These are phyloP conservation scores for Lichenostomus cassidix DNA, from an alignment of 2,113 vertebrate species.

Conservation along the genomic window DNA sequence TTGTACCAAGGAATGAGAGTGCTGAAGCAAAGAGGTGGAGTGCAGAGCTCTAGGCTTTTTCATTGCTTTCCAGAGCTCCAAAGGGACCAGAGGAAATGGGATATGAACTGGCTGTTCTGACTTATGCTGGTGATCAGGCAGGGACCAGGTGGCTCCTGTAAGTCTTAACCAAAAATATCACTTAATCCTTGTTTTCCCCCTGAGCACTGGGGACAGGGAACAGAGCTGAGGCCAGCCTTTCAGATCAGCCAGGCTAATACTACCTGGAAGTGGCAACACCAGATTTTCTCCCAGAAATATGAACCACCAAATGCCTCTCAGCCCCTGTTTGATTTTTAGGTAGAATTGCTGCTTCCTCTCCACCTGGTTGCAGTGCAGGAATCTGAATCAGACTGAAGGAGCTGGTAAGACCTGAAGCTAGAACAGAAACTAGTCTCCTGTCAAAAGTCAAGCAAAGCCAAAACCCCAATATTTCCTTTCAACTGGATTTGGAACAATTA, in stretches of 20 bases:
- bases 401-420: background rate
- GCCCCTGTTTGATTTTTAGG: background rate
- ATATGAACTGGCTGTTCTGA: conserved; percentile 14
- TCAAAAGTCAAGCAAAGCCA: background rate
- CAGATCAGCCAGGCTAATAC: background rate
- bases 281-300: background rate
- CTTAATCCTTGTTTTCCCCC: conserved; percentile 34
- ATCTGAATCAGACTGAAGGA: background rate
- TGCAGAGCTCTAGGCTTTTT: background rate
- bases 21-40: background rate
- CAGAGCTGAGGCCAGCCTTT: background rate
- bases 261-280: background rate
- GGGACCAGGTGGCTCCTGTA: conserved; percentile 29
- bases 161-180: conserved; percentile 43
- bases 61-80: background rate
- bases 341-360: background rate
- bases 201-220: background rate
- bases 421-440: background rate
- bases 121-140: background rate
- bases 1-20: background rate
- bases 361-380: background rate
- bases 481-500: background rate
- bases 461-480: background rate
- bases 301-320: background rate
- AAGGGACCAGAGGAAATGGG: background rate